phyloP scores from a whole-genome alignment of 1,140 invertebrate species.

The Zaprionus lachaisei region DNA sequence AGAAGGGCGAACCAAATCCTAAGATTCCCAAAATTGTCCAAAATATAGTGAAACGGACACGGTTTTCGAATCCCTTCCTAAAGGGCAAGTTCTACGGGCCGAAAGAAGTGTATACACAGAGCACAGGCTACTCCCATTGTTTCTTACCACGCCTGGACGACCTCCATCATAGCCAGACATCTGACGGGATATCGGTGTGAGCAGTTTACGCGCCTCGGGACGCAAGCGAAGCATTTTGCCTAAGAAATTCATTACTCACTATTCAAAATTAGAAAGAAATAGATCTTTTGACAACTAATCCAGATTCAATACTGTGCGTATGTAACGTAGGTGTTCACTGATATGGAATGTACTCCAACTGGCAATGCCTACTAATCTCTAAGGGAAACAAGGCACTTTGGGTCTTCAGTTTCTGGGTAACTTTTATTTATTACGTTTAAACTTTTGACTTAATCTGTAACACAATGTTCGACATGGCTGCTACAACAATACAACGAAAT shows the following conservation, averaged over 20 bases:
- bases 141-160: slow-evolving; percentile 53
- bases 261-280: neutral
- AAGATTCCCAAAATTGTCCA: slow-evolving; percentile 39
- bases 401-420: slow-evolving; percentile 58
- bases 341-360: neutral
- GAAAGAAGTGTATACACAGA: neutral
- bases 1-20: slow-evolving; percentile 61
- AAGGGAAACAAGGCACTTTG: slow-evolving; percentile 48
- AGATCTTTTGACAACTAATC: neutral
- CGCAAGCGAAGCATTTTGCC: slow-evolving; percentile 39
- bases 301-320: neutral
- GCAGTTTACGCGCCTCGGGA: slow-evolving; percentile 25
- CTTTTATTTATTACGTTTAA: slow-evolving; percentile 69
- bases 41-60: slow-evolving; percentile 57
- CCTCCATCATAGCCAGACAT: slow-evolving; percentile 52
- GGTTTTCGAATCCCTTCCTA: slow-evolving; percentile 48
- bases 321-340: neutral
- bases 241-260: neutral
- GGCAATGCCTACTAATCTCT: slow-evolving; percentile 23
- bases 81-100: slow-evolving; percentile 62
- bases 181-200: slow-evolving; percentile 20
- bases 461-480: slow-evolving; percentile 50
- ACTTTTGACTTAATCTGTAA: slow-evolving; percentile 76
- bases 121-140: neutral
- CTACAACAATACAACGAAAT: slow-evolving; percentile 43